phyloP scores from a whole-genome alignment of 2,888 invertebrate species.

The Odontocolon sp. region DNA sequence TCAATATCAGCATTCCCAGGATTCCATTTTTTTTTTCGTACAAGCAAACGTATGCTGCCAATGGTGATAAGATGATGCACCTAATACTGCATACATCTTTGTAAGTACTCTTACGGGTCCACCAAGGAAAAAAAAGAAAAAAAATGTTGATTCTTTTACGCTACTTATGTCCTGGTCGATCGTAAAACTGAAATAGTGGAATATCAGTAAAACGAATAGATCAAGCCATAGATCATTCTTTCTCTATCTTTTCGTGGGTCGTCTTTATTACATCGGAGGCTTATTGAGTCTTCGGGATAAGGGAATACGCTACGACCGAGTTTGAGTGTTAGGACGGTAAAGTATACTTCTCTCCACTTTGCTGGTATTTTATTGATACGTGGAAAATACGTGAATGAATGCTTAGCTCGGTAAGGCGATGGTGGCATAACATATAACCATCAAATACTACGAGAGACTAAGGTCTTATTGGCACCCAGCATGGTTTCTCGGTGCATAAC shows the following conservation, averaged over 20 bases:
- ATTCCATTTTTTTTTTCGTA: constrained; percentile 72
- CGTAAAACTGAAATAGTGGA: constrained; percentile 36
- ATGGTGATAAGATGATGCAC: constrained; percentile 11
- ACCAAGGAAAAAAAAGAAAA: not conserved
- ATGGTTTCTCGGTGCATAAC: constrained; percentile 43
- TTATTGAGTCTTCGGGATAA: constrained; percentile 12
- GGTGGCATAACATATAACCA: not conserved
- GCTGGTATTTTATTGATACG: constrained; percentile 28
- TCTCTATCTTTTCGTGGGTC: not conserved
- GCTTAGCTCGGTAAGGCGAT: not conserved
- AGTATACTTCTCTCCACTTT: constrained; percentile 21
- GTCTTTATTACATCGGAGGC: not conserved
- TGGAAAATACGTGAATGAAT: constrained; percentile 54
- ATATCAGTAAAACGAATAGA: constrained; percentile 34
- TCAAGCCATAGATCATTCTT: not conserved
- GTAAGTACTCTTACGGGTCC: not conserved
- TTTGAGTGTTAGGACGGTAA: not conserved
- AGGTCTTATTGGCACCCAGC: constrained; percentile 40
- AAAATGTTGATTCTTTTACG: constrained; percentile 8
- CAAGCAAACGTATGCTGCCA: constrained; percentile 8
- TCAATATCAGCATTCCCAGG: constrained; percentile 79
- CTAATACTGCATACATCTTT: not conserved
- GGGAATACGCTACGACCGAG: constrained; percentile 22
- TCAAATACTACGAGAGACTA: not conserved
- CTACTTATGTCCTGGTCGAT: constrained; percentile 15